Base-by-base conservation (phyloP, 1,140 invertebrate genomes). In the Globodera rostochiensis region DNA sequence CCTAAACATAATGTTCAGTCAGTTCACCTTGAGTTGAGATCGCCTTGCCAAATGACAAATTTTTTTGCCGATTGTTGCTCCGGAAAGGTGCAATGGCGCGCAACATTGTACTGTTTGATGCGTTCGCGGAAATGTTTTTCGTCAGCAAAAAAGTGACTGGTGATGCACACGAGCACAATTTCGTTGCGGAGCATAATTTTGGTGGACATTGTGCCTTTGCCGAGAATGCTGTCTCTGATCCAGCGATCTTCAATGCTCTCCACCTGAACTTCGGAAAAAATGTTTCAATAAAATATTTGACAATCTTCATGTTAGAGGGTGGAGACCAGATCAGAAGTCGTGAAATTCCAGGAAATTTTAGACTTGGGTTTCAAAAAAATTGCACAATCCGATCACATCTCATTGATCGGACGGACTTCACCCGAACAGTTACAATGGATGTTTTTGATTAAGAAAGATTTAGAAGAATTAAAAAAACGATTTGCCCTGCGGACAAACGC, bases 1-100 rank as follows among this genome's bases (percentile, higher is more conserved):
- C 36, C 36, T 36, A 36, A 36, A 36, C 36, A 36, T 1, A 3
- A 36, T 36, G 36, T 36, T 36, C 36, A 36, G 36, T 36, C 57
- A 64, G 19, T 19, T 25, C 57, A 64, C 36, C 82, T 74, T n/a
- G 67, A 83, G 21, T 83, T 83, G 11, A 83, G 60, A 60, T 83
- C 82, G 13, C 82, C 82, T 46, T 84, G n/a, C 82, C 82, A 83
- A 74, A 83, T 70, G 60, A 84, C 71, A 8, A 46, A 83, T 60
- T 82, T 74, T 70, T 81, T 81, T 9, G 76, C 13, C 6, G 49
- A 57, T 66, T 83, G 50, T 50, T 64, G 50, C 53, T 83, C 82
- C 0, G 83, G 81, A 80, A 83, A 83, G 6, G 80, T 82, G 73
- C 83, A 84, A 13, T 21, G 7, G 8, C 66, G 5, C 13, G 50